A percentile compares a stretch with the other conserved stretches of the same genome.
phyloP scores from a whole-genome alignment of 92 coral and sea anemone species.

The Phenganax subtilis region DNA sequence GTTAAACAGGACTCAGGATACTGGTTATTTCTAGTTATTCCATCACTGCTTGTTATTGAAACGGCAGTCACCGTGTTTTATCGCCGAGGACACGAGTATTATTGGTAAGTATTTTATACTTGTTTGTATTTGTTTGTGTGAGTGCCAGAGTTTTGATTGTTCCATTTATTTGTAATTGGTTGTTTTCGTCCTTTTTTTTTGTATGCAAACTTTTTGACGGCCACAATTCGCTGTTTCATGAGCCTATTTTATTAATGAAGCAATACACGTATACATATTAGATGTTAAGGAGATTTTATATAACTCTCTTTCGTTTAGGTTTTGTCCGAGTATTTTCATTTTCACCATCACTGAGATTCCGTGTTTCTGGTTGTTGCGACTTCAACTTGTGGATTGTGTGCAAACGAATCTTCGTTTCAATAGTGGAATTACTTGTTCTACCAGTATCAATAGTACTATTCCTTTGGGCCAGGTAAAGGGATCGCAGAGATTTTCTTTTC shows the following conservation, averaged over 20 bases:
- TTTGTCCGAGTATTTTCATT: slow-evolving; percentile 93
- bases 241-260: too few species aligned
- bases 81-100: slow-evolving; percentile 83
- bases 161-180: too few species aligned
- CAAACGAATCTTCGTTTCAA: slow-evolving; percentile 12
- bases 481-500: neutral
- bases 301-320: slow-evolving; percentile 42
- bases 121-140: too few species aligned
- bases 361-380: slow-evolving; percentile 83
- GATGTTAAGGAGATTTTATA: too few species aligned
- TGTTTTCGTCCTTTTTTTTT: too few species aligned
- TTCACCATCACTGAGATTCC: slow-evolving; percentile 89
- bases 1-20: slow-evolving; percentile 55
- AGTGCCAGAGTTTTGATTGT: too few species aligned
- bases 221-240: too few species aligned
- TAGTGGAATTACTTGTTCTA: slow-evolving; percentile 27
- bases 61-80: slow-evolving; percentile 70
- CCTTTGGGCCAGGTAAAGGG: slow-evolving; percentile 21
- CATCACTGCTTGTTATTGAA: slow-evolving; percentile 67
- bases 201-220: too few species aligned
- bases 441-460: slow-evolving; percentile 23
- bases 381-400: slow-evolving; percentile 28
- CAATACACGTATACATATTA: too few species aligned
- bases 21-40: slow-evolving; percentile 62
- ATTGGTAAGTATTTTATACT: slow-evolving; percentile 60